phyloP scores from a whole-genome alignment of 2,113 vertebrate species.

The Brachionichthys hirsutus region DNA sequence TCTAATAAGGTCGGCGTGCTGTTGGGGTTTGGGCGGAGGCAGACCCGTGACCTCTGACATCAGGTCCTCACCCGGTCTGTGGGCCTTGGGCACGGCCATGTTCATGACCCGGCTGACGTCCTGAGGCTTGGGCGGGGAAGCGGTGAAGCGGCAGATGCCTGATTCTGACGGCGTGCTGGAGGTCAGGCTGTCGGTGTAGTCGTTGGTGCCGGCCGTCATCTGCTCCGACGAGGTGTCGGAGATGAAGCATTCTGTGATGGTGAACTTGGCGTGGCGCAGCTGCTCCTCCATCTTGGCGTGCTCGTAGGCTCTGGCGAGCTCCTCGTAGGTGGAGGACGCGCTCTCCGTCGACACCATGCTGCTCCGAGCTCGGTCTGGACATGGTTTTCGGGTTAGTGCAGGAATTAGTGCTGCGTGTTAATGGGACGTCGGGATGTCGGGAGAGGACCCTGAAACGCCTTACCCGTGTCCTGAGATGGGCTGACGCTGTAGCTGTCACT shows the following conservation, averaged over 20 bases:
- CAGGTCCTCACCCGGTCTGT: constrained; percentile 91
- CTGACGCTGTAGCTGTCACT: constrained; percentile 99
- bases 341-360: constrained; percentile 99
- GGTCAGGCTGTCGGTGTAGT: constrained; percentile 98
- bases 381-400: constrained; percentile 29
- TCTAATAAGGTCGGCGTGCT: no score
- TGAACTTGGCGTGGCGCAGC: constrained; percentile 97
- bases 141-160: constrained; percentile 97
- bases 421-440: constrained; percentile 7
- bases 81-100: constrained; percentile 98
- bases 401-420: constrained; percentile 45
- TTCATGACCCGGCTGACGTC: constrained; percentile 93
- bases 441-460: background rate
- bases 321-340: constrained; percentile 97
- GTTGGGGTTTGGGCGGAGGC: no score
- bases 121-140: constrained; percentile 97
- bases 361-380: constrained; percentile 91
- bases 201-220: constrained; percentile 96
- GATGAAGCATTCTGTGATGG: constrained; percentile 99
- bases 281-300: constrained; percentile 99
- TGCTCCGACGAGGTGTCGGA: constrained; percentile 98
- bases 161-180: constrained; percentile 98
- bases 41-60: background rate
- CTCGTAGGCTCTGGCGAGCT: constrained; percentile 95
- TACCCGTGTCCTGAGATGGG: constrained; percentile 98